Percentiles rank a stretch among this genome's conserved stretches.
Evolutionary conservation across 2,113 vertebrate genomes (phyloP).

Genomic region (Ahaetulla prasina): DNA sequence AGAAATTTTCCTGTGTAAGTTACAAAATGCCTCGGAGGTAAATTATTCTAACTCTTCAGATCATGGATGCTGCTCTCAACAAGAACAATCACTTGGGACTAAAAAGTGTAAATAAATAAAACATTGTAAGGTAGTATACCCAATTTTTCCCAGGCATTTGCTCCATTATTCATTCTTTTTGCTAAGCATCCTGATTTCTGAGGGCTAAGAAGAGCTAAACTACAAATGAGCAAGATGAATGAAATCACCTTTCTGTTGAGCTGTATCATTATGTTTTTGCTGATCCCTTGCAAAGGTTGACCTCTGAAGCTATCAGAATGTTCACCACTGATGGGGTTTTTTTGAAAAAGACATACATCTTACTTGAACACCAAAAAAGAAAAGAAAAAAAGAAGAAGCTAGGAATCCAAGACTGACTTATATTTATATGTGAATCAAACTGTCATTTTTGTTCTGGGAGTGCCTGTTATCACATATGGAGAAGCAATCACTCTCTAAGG

Average conservation of each 20-base stretch:
- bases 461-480: constrained; percentile 65
- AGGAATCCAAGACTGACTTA: constrained; percentile 61
- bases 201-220: constrained; percentile 53
- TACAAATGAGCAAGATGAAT: constrained; percentile 61
- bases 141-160: constrained; percentile 33
- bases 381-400: constrained; percentile 62
- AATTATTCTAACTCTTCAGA: not conserved
- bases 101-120: not conserved
- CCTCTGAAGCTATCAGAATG: constrained; percentile 71
- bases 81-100: not conserved
- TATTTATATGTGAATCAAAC: constrained; percentile 72
- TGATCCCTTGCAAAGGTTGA: constrained; percentile 64
- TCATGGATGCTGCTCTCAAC: not conserved
- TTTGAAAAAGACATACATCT: constrained; percentile 67
- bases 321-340: constrained; percentile 49
- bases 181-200: constrained; percentile 50
- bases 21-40: not conserved
- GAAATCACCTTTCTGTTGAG: constrained; percentile 59
- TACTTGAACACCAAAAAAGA: constrained; percentile 54
- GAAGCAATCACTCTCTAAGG: constrained; percentile 66
- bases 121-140: not conserved
- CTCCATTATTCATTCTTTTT: constrained; percentile 31
- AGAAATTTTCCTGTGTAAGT: not conserved
- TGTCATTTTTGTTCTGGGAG: constrained; percentile 68
- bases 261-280: constrained; percentile 59